These are phyloP conservation scores for Athetis lepigone DNA, from an alignment of 2,888 invertebrate genomes.

Conservation along the genomic window DNA sequence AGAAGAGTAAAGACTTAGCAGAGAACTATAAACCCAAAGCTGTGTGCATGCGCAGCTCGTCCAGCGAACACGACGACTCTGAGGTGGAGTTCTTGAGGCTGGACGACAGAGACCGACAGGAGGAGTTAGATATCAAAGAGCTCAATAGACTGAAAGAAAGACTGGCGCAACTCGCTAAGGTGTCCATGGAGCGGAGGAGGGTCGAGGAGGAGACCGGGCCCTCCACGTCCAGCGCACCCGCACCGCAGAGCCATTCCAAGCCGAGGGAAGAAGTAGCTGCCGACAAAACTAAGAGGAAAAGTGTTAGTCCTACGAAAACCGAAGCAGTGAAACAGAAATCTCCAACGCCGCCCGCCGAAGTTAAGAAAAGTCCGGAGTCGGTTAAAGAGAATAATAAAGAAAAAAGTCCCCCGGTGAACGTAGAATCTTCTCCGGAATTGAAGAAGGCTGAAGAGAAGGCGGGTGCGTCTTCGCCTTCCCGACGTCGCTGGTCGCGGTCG, in stretches of 20 bases:
- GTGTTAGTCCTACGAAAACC: constrained; percentile 39
- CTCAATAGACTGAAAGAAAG: constrained; percentile 92
- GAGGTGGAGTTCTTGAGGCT: constrained; percentile 89
- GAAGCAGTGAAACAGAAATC: constrained; percentile 66
- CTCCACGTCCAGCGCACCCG: constrained; percentile 76
- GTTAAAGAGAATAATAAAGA: constrained; percentile 56
- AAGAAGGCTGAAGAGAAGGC: constrained; percentile 69
- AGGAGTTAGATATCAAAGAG: constrained; percentile 91
- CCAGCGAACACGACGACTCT: constrained; percentile 90
- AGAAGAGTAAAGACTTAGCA: constrained; percentile 67
- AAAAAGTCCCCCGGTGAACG: constrained; percentile 67
- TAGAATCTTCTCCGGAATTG: constrained; percentile 72
- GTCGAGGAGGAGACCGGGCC: constrained; percentile 73
- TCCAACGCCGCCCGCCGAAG: constrained; percentile 42
- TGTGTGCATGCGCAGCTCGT: constrained; percentile 91
- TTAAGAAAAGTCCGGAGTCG: constrained; percentile 41
- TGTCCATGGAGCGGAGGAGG: constrained; percentile 79
- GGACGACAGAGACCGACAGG: constrained; percentile 88
- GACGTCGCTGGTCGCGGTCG: constrained; percentile 79
- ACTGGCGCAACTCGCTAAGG: constrained; percentile 93
- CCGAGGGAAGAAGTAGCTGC: constrained; percentile 37
- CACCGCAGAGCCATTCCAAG: constrained; percentile 27
- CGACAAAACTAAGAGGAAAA: constrained; percentile 47
- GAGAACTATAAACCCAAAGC: constrained; percentile 79
- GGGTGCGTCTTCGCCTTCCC: constrained; percentile 35